Evolutionary conservation across 2,888 invertebrate species (phyloP), one percentile per base, ranked within the genome.

Genomic region (Fabriciana adippe): DNA sequence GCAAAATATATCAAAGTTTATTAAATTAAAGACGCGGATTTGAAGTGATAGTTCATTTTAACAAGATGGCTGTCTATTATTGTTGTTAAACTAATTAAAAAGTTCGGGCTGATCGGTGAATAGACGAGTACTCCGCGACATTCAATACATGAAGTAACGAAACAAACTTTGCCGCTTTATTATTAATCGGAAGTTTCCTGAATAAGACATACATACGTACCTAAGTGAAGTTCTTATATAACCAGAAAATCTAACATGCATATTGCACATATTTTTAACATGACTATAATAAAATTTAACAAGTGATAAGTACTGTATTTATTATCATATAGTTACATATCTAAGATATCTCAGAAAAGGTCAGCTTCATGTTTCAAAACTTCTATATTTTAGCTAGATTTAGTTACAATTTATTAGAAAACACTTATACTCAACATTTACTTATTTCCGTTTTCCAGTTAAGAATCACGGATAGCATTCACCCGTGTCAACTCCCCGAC

Each of bases 51-150:
- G 79, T 81, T 79, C 75, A 74, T 78, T 81, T 80, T 81, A 86
- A 87, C 84, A 80, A 83, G 82, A 78, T 81, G 80, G 80, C 81
- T 76, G 80, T 83, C 84, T 82, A 86, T 86, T 86, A 82, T 86
- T 86, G 85, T 84, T 84, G 81, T 82, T 83, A 80, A 89, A 89
- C 87, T 88, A 88, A 90, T 90, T 90, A 88, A 87, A 89, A 90
- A 89, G 85, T 90, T 89, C 67, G 78, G 79, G 81, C 80, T 79
- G 81, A 83, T 84, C 83, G 79, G 75, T 78, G 78, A 80, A 79
- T 75, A 77, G 77, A 76, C 76, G 75, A 75, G 76, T 78, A 78
- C 75, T 78, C 77, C 77, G 74, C 71, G 72, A 75, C 76, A 77
- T 73, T 81, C 76, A 76, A 78, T 81, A 80, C 78, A 72, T 57